Percentiles rank a stretch among this genome's conserved stretches.
phyloP scores from a whole-genome alignment of 92 coral and sea anemone species.

The Porites evermanni region DNA sequence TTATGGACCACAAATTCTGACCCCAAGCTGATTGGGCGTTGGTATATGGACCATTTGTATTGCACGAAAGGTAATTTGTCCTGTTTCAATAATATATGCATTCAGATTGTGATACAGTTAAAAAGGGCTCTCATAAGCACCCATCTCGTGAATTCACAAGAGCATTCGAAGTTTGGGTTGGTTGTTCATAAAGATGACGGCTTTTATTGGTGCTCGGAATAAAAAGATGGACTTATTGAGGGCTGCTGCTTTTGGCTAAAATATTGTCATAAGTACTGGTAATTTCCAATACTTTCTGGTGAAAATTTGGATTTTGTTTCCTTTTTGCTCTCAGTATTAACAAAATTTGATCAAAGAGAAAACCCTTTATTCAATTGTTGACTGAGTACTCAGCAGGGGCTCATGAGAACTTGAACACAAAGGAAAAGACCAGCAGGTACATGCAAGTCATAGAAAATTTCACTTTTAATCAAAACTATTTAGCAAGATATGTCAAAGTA shows the following conservation, averaged over 20 bases:
- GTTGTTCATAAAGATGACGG: neutral
- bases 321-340: conserved; percentile 19
- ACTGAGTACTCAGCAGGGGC: conserved; percentile 14
- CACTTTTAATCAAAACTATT: neutral
- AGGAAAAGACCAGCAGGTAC: conserved; percentile 12
- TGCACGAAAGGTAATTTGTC: too few species aligned
- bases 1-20: too few species aligned
- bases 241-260: conserved; percentile 5
- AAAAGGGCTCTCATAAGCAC: too few species aligned
- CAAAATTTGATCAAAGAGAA: conserved; percentile 14
- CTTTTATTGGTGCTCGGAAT: conserved; percentile 1
- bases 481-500: conserved; percentile 3
- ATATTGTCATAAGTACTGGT: conserved; percentile 3
- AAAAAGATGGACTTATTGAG: conserved; percentile 14
- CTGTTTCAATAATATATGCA: too few species aligned
- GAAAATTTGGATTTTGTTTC: conserved; percentile 12
- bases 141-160: too few species aligned
- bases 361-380: conserved; percentile 18
- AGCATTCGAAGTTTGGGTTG: neutral
- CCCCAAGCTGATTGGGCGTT: too few species aligned
- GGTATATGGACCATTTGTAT: too few species aligned
- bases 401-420: conserved; percentile 14
- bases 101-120: too few species aligned
- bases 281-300: conserved; percentile 21
- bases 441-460: conserved; percentile 5